Base-by-base conservation (phyloP, 2,888 invertebrate species). In the Eupelmus urozonus region DNA sequence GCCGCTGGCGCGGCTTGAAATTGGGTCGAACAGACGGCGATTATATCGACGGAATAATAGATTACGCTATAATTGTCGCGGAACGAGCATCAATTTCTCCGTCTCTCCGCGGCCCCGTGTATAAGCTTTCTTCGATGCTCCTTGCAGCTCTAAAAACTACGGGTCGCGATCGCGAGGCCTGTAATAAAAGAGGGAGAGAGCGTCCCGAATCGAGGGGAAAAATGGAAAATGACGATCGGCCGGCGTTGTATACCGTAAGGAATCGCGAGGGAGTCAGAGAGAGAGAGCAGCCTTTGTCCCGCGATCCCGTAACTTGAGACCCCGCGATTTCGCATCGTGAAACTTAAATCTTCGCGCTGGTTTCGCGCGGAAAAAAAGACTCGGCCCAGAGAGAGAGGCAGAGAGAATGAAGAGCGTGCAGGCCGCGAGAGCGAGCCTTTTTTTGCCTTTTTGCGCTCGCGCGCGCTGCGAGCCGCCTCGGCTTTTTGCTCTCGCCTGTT, bases 21-120 rank as follows among this genome's bases (percentile, higher is more conserved):
- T 70, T 45, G 59, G 70, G 70, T 70, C 70, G 70, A 27, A 16
- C 67, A 53, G 9, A 16, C 13, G 2, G 16, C 67, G 67, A 69
- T 69, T 57, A 29, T 27, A 59, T 59, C 70, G 67, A 20, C 11
- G 65, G 59, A 70, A 70, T 70, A 70, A 70, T 70, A 70, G 59
- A 70, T 70, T 70, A 59, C 45, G 29, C 70, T 57, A 59, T 70
- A 70, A 70, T 70, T 70, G 70, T 70, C 70, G 70, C 70, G 69
- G 42, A 11, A 13, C 11, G 42, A 42, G 34, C 71, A 60, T 71
- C 71, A 29, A 71, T 71, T 70, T 11, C 29, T 2, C 16, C 45
- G 2, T 45, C 9, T 16, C 25, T 16, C 23, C 34, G 13, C 27
- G 9, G n/a, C 57, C 13, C 25, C 1, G 5, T 45, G 9, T 51